Evolutionary conservation across 2,113 vertebrate genomes (phyloP).

Genomic region (Eulemur rufifrons): DNA sequence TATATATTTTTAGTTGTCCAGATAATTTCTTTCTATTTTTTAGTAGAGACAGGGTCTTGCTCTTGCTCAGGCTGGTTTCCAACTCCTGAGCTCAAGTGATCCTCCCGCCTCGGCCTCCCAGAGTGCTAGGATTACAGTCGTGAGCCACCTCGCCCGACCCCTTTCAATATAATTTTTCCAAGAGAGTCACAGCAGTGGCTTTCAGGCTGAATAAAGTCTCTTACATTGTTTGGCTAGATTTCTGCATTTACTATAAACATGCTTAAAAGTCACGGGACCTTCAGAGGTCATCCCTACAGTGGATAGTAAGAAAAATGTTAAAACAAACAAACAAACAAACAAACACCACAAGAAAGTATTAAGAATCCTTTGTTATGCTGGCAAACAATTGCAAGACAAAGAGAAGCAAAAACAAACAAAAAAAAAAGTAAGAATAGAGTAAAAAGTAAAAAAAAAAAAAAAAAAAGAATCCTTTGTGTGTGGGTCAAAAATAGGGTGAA

Average conservation of each 20-base stretch:
- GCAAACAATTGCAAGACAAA: too few species aligned
- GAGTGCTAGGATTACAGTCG: too few species aligned
- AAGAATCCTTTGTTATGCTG: not conserved
- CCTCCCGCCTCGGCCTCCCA: too few species aligned
- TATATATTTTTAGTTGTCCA: too few species aligned
- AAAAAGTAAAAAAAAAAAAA: too few species aligned
- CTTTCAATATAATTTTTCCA: not conserved
- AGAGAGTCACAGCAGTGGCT: not conserved
- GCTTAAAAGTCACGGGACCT: not conserved
- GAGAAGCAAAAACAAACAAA: too few species aligned
- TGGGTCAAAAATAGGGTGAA: not conserved
- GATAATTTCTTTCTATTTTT: too few species aligned
- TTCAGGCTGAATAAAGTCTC: not conserved
- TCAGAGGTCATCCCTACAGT: not conserved
- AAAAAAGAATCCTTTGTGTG: not conserved
- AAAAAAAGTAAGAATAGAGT: too few species aligned
- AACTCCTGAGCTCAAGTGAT: too few species aligned
- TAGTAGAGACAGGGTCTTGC: too few species aligned
- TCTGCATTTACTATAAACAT: not conserved
- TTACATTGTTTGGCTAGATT: not conserved
- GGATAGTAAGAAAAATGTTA: slow-evolving; percentile 7
- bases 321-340: not conserved
- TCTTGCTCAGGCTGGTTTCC: too few species aligned
- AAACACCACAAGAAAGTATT: not conserved
- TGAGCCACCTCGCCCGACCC: not conserved